Evolutionary conservation across 2,797 vertebrate species (phyloP).

Genomic region (Ctenochaetus hawaiiensis): DNA sequence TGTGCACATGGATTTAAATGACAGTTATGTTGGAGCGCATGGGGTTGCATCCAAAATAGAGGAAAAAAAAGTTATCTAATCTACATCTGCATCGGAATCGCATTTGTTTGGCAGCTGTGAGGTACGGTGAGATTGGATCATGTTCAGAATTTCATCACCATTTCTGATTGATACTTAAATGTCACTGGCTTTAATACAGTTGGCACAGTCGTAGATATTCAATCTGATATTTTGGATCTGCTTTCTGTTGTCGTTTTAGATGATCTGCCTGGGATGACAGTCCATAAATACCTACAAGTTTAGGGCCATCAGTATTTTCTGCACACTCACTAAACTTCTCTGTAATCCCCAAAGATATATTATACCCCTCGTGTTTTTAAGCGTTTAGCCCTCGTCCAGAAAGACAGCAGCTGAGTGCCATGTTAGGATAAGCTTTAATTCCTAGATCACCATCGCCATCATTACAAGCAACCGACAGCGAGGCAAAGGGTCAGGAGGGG

Average conservation of each 20-base stretch:
- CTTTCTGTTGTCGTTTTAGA: conserved; percentile 44
- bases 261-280: conserved; percentile 28
- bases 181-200: conserved; percentile 60
- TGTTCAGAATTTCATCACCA: conserved; percentile 50
- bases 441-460: conserved; percentile 47
- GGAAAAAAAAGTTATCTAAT: conserved; percentile 54
- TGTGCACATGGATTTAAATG: conserved; percentile 28
- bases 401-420: conserved; percentile 12
- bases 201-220: conserved; percentile 45
- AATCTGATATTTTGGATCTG: conserved; percentile 46
- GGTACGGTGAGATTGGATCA: conserved; percentile 40
- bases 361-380: conserved; percentile 20
- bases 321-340: conserved; percentile 13
- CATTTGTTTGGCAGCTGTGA: conserved; percentile 63
- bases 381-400: conserved; percentile 31
- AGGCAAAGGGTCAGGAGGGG: conserved; percentile 58
- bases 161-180: conserved; percentile 68
- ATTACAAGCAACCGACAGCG: conserved; percentile 28
- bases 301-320: conserved; percentile 25
- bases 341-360: conserved; percentile 38
- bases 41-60: conserved; percentile 40
- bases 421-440: conserved; percentile 57
- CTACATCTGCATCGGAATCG: conserved; percentile 45
- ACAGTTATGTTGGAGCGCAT: conserved; percentile 29
- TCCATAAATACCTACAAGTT: conserved; percentile 41